Evolutionary conservation across 1,140 invertebrate species (phyloP), one percentile per base, ranked within the genome.

Genomic region (Uloborus diversus): DNA sequence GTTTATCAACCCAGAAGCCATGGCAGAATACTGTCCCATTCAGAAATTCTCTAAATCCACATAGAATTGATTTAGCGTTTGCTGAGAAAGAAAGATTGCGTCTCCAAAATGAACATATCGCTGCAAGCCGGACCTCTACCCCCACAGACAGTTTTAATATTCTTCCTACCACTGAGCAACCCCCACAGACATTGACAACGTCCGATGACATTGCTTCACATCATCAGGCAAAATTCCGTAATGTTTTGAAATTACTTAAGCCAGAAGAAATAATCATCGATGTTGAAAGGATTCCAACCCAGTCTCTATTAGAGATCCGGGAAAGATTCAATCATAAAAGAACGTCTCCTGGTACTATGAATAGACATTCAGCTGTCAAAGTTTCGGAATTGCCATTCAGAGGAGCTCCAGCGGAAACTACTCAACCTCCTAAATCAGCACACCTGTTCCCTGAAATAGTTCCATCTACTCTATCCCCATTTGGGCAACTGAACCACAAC

Each of bases 261-360:
- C 73, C 73, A 11, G 73, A 76, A 20, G 30, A 76, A 56, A 76
- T 76, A 13, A 23, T 76, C 13, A 76, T 76, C 20, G 49, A 76
- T n/a, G 23, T 76, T 5, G 73, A 37, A 37, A 65, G 30, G 2
- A 27, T 76, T 20, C 32, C 73, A 1, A 76, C 61, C 9, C 25
- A 57, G 5, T 20, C 7, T 30, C 33, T 49, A 2, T 56, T 37
- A 7, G 53, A 57, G 9, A 32, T 23, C 30, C 32, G n/a, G 1
- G 33, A 35, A 14, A 27, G 25, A n/a, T 47, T 59, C 25, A 25
- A 59, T 30, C 33, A 14, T 42, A 51, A 49, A 2, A 27, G 42
- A 4, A 47, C 13, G 9, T 28, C 42, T 30, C 20, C 64, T 30
- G 20, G 17, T 14, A 56, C 9, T 37, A 3, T 33, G 14, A 13